phyloP scores from a whole-genome alignment of 2,113 vertebrate species.

The Chrysochloris asiatica region DNA sequence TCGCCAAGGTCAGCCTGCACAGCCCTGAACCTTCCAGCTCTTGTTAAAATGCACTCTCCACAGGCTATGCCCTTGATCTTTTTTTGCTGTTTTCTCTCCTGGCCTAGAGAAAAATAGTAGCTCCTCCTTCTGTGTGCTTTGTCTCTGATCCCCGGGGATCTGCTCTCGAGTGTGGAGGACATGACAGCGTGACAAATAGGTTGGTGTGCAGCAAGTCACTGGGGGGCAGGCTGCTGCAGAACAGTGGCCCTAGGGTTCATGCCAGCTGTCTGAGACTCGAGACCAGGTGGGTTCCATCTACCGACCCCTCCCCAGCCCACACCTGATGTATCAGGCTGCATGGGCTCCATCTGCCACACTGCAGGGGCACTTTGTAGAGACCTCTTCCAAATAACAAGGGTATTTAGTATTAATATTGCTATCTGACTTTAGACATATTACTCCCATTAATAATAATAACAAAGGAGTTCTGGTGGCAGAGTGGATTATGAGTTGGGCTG shows the following conservation, averaged over 20 bases:
- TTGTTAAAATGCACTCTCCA: rapidly evolving
- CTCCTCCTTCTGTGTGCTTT: background rate
- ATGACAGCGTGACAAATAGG: conserved; percentile 55
- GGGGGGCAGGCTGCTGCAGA: background rate
- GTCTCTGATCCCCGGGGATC: background rate
- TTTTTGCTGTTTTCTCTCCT: background rate
- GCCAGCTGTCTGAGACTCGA: background rate
- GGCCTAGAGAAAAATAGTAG: background rate
- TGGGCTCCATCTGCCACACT: background rate
- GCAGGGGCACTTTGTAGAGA: background rate
- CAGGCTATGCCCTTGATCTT: background rate
- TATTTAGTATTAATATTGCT: background rate
- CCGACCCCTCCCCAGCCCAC: background rate
- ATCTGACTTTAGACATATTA: background rate
- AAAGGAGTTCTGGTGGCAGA: no score
- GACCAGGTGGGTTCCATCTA: background rate
- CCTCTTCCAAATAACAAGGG: background rate
- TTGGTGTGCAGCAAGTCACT: background rate
- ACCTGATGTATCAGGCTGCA: rapidly evolving
- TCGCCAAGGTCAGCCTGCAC: no score
- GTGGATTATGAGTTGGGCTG: no score
- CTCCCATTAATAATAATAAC: background rate
- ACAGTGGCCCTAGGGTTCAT: background rate
- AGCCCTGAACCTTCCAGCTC: background rate
- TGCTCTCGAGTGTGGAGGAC: conserved; percentile 9